Conservation (phyloP, 2,797 vertebrate species). For the Pseudocheirus occidentalis region DNA sequence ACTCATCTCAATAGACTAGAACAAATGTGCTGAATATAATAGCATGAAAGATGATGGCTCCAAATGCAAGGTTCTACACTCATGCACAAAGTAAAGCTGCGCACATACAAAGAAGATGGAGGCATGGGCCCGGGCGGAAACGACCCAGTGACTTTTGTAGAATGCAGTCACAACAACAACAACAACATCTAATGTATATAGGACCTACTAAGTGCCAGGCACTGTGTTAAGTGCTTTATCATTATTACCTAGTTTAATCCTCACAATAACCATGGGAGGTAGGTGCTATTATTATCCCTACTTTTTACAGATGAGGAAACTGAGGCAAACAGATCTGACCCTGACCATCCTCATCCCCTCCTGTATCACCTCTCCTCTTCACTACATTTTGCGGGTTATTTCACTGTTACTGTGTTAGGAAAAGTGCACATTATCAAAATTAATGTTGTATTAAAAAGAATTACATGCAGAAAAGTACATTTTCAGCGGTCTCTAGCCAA, state of each 20-base stretch:
- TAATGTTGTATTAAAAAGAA: not conserved
- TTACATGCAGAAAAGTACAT: not conserved
- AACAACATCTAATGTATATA: conserved; percentile 16
- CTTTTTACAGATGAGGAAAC: not conserved
- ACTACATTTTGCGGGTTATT: not conserved
- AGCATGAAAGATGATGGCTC: not conserved
- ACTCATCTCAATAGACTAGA: not conserved
- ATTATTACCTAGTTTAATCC: not conserved
- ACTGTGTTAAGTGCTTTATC: not conserved
- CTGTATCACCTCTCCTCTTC: not conserved
- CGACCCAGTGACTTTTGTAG: not conserved
- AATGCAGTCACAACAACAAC: not conserved
- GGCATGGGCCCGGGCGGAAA: not conserved
- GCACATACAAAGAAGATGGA: not conserved
- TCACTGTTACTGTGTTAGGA: not conserved
- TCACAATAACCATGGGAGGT: not conserved
- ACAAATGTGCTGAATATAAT: not conserved
- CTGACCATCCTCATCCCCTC: not conserved
- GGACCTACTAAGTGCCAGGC: not conserved
- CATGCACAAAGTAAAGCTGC: not conserved
- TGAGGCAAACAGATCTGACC: not conserved
- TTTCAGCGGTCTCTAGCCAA: not conserved
- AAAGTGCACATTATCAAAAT: not conserved
- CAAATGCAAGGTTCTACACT: not conserved
- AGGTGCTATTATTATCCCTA: not conserved